These are phyloP conservation scores for Balaeniceps rex DNA, from an alignment of 2,113 vertebrate species.

Conservation along the genomic window DNA sequence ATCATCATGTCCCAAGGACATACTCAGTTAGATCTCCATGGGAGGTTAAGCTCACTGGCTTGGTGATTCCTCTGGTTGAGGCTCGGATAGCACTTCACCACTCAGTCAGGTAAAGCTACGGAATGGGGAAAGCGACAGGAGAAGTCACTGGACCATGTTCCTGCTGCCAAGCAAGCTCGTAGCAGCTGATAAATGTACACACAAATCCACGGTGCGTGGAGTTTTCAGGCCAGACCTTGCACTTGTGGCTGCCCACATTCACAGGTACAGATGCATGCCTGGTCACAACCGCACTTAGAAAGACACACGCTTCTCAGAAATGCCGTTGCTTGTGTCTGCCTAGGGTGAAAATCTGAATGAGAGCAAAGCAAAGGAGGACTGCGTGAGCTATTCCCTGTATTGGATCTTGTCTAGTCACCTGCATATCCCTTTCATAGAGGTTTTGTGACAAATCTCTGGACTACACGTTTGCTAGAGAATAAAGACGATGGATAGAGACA, in stretches of 20 bases:
- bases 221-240: background rate
- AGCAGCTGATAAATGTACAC: accelerated
- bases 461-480: background rate
- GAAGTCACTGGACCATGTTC: background rate
- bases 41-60: background rate
- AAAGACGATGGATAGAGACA: background rate
- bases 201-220: background rate
- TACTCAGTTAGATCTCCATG: background rate
- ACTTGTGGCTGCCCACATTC: background rate
- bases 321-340: background rate
- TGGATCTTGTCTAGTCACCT: background rate
- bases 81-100: background rate
- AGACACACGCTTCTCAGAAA: background rate
- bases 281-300: background rate
- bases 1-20: background rate
- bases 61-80: background rate
- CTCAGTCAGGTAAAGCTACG: background rate
- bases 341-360: background rate
- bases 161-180: background rate
- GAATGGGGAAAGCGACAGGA: background rate
- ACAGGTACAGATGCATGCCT: background rate
- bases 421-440: background rate
- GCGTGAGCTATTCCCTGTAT: background rate
- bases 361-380: background rate
- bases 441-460: background rate